phyloP scores from a whole-genome alignment of 1,140 invertebrate genomes.

The Heliconius congener region DNA sequence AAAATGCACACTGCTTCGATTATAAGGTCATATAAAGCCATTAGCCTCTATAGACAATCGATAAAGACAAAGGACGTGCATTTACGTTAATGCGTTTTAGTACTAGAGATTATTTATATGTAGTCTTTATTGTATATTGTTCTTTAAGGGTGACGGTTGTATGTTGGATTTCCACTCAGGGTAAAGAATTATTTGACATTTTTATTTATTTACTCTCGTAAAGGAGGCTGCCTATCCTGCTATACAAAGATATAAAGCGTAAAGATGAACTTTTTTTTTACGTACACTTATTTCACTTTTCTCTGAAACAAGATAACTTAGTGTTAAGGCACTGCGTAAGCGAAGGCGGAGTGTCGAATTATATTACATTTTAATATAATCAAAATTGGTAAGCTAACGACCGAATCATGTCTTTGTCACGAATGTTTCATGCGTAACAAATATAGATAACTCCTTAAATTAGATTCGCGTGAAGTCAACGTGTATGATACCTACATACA shows the following conservation, averaged over 20 bases:
- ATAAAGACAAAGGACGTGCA: slow-evolving; percentile 36
- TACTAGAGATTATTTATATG: not conserved
- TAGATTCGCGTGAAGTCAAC: not conserved
- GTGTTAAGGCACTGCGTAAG: no score
- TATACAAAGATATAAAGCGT: no score
- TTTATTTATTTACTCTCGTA: no score
- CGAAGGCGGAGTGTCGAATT: no score
- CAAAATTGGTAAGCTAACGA: not conserved
- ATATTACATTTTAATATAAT: not conserved
- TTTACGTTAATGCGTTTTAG: slow-evolving; percentile 1
- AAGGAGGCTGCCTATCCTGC: no score
- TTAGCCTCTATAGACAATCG: slow-evolving; percentile 32
- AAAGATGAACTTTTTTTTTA: no score
- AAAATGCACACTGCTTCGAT: slow-evolving; percentile 28
- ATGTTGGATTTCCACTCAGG: no score
- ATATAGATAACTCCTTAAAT: slow-evolving; percentile 5
- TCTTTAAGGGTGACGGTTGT: no score
- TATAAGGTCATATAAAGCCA: slow-evolving; percentile 30
- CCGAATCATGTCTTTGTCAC: slow-evolving; percentile 5
- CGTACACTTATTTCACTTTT: no score
- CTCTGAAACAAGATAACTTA: no score
- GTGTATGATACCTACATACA: not conserved
- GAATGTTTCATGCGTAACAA: slow-evolving; percentile 6
- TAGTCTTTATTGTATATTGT: not conserved
- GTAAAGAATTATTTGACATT: no score